Evolutionary conservation across 1,140 invertebrate genomes (phyloP), one percentile per base, ranked within the genome.

Genomic region (Phthorimaea operculella): DNA sequence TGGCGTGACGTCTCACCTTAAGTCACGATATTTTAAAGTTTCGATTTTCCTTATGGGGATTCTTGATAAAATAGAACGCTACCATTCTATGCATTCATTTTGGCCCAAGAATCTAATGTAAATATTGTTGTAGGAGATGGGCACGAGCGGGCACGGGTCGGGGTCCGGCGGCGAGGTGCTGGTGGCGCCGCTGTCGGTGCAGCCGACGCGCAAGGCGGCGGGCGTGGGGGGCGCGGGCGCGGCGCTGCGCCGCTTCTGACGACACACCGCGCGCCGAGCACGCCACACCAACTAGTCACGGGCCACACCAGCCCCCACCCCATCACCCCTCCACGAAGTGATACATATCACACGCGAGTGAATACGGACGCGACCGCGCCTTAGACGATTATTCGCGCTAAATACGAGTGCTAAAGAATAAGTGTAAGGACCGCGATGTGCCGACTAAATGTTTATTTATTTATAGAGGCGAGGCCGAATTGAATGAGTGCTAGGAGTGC

Each of bases 161-260:
- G 86, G 88, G 62, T 87, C 88, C 62, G 87, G 88, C 58, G 86
- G 87, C 60, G 89, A 90, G 52, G 87, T 90, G 71, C 87, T 92
- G 64, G 88, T 92, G 64, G 91, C 92, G 63, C 92, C 92, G 45
- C 89, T 93, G 79, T 94, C 93, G 55, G 92, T 93, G 67, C 92
- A 93, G 79, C 92, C 92, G 56, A 93, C 90, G 53, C 89, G 92
- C 72, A 93, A 94, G 85, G 88, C 77, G 55, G 64, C 68, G 36
- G 87, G 87, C 5, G 69, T 68, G 36, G 87, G 87, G 4, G 69
- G 72, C 51, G 76, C 74, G 9, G 72, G 73, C 18, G 70, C 72
- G 48, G 73, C 72, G 52, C 74, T 83, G 63, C 74, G 84, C 9
- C 79, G 82, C 66, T 85, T 84, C 80, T 85, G 82, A 85, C 84